Percentiles rank a stretch among this genome's conserved stretches.
These are phyloP conservation scores for Pogonus chalceus DNA, from an alignment of 1,140 invertebrate species.

Conservation along the genomic window DNA sequence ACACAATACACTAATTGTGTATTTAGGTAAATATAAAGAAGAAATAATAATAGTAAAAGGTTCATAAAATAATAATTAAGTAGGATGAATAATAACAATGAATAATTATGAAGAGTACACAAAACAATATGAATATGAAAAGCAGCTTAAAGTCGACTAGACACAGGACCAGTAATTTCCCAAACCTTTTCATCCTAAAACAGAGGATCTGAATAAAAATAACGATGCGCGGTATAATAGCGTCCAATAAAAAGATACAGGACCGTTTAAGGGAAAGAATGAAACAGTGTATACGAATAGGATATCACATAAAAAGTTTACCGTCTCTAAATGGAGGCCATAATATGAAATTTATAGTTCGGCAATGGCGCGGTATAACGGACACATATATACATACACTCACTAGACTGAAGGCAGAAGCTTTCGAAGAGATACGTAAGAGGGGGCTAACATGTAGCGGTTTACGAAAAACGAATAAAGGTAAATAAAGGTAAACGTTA, in stretches of 20 bases:
- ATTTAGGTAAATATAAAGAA: no score
- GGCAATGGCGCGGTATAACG: not conserved
- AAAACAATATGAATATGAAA: no score
- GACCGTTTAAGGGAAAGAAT: slow-evolving; percentile 7
- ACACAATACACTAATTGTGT: no score
- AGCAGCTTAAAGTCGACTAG: no score
- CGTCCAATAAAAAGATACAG: slow-evolving; percentile 5
- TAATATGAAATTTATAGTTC: slow-evolving; percentile 7
- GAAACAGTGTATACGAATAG: slow-evolving; percentile 6
- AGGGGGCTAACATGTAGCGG: no score
- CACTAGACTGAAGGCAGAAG: no score
- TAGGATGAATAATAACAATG: no score
- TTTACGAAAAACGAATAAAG: slow-evolving; percentile 3
- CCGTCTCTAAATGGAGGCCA: slow-evolving; percentile 5
- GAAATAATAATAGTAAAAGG: no score
- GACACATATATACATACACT: no score
- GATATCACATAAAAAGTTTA: not conserved
- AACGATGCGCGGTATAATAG: not conserved
- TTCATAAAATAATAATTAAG: no score
- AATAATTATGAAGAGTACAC: no score
- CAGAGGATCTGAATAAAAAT: slow-evolving; percentile 4
- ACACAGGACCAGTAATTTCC: no score
- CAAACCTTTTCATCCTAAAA: not conserved
- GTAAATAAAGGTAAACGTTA: not conserved
- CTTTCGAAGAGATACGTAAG: not conserved